Base-by-base conservation (phyloP, 2,113 vertebrate species). In the Phrynosoma platyrhinos region DNA sequence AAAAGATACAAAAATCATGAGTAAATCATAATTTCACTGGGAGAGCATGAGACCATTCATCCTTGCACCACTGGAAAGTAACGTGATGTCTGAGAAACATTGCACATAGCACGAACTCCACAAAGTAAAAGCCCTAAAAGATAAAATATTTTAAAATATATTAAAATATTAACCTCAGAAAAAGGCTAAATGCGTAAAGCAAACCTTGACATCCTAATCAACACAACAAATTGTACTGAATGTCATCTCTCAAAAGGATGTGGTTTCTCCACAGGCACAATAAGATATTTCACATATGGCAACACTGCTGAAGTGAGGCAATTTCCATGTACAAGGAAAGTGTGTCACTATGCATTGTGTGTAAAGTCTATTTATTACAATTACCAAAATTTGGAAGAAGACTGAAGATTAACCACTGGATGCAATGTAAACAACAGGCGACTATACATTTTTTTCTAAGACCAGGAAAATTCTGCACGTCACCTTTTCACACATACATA, bases 161-260 rank as follows among this genome's bases (percentile, higher is more conserved):
- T 3, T 23, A 75, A 58, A 75, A 84, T 27, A n/a, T 80, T 55
- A 83, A 18, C 36, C 68, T 83, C 66, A 72, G 68, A 72, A 86
- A 72, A 53, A n/a, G 20, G 47, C 18, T 8, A 79, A 53, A 52
- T 27, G 7, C 13, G 16, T 23, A 4, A 1, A 32, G 20, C 36
- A 77, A 64, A 20, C 52, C n/a, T 47, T 79, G 55, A 58, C 55
- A 79, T 84, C 4, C 23, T 25, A 83, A 55, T 79, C 16, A 64
- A 9, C n/a, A n/a, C 20, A 23, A 53, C 21, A 64, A 86, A 16
- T 8, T 40, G n/a, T 7, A 71, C 64, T 55, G 2, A 69, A 86
- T 53, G 13, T 53, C 77, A 36, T 71, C 27, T 42, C 40, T 79
- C 52, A 58, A 75, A 74, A 20, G 32, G 52, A 20, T 32, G 4